Base-by-base conservation (phyloP, 2,797 vertebrate species). In the Anas bernieri region DNA sequence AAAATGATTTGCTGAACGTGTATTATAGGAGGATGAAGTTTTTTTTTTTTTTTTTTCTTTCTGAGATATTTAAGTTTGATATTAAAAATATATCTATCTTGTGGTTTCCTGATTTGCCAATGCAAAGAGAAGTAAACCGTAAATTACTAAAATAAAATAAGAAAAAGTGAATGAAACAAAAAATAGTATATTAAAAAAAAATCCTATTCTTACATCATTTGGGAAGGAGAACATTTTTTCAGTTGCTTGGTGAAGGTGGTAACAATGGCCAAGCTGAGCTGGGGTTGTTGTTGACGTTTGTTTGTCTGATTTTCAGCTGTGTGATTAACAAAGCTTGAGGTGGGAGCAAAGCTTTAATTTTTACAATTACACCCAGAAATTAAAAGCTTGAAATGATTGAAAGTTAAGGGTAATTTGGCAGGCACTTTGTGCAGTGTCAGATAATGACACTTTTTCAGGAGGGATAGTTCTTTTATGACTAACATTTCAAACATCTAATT, bases 271-370 rank as follows among this genome's bases (percentile, higher is more conserved):
- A 69, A 16, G 12, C 39, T 75, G n/a, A 64, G 26, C 10, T 78
- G 23, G 39, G 35, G 39, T 76, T 90, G 45, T 35, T 88, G 62
- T 21, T 52, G 17, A 12, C 28, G 18, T 46, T 76, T 86, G 22
- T 70, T 74, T 80, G 35, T 88, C 70, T 87, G 41, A 91, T 92
- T 89, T 94, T 91, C 78, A 94, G 61, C 39, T 0, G 0, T 64
- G 22, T 82, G 67, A 90, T 92, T 91, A 84, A 58, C 52, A 90
- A 73, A 83, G 37, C 7, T 88, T 74, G 31, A 91, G 17, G 46
- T 72, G 37, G 46, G 35, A 94, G 37, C 23, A 91, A 93, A 92
- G 52, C 88, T 90, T 93, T 94, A 15, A 92, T 95, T 96, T 96
- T 94, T 91, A 55, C 84, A 91, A 79, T 93, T 95, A n/a, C n/a